A percentile compares a stretch with the other conserved stretches of the same genome.
Conservation (phyloP, 2,113 vertebrate species). For the Grammomys surdaster region DNA sequence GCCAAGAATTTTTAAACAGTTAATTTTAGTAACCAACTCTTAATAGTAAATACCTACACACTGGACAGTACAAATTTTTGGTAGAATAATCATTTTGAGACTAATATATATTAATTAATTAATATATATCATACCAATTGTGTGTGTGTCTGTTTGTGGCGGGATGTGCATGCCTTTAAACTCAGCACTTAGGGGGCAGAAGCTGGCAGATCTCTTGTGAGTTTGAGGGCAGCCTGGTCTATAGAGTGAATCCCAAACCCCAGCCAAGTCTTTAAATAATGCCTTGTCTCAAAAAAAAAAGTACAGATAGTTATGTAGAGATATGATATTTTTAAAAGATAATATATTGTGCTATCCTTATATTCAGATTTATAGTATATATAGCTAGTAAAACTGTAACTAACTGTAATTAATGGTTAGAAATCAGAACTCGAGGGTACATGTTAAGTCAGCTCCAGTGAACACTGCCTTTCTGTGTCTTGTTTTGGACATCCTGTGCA, state of each 20-base stretch:
- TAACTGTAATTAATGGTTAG: conserved; percentile 12
- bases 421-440: neutral
- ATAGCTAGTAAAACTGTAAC: neutral
- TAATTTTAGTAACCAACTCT: neutral
- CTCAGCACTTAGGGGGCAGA: neutral
- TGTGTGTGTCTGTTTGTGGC: neutral
- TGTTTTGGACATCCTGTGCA: neutral
- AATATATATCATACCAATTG: neutral
- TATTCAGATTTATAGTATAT: conserved; percentile 1
- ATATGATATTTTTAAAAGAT: neutral
- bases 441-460: neutral
- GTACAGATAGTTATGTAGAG: neutral
- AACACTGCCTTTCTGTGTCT: neutral
- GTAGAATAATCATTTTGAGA: conserved; percentile 15
- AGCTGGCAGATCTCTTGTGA: neutral
- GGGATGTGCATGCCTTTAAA: neutral
- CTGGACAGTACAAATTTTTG: neutral
- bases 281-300: neutral
- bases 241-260: neutral
- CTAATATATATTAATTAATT: neutral
- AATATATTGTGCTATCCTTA: neutral
- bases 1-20: neutral
- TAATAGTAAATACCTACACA: conserved; percentile 6
- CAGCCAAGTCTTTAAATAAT: neutral
- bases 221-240: neutral